Evolutionary conservation across 2,797 vertebrate genomes (phyloP).

Genomic region (Halcyon smyrnensis): DNA sequence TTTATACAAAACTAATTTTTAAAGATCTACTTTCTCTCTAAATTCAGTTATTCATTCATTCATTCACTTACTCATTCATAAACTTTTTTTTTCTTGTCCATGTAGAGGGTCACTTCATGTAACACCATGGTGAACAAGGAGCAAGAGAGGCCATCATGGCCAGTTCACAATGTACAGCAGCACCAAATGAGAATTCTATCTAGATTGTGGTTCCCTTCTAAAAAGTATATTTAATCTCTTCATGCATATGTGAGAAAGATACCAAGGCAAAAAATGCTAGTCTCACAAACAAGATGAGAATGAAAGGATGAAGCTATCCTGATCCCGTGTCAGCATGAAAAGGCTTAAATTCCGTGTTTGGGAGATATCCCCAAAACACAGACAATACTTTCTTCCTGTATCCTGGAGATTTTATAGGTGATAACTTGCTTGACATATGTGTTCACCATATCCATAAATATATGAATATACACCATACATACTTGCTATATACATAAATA

Average conservation of each 20-base stretch:
- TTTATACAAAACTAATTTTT: not conserved
- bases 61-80: not conserved
- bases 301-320: not conserved
- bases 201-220: not conserved
- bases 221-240: not conserved
- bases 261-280: not conserved
- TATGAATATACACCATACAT: not conserved
- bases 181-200: not conserved
- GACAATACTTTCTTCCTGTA: not conserved
- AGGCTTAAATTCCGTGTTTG: not conserved
- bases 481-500: not conserved
- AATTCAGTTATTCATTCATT: not conserved
- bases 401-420: not conserved
- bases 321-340: not conserved
- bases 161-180: not conserved
- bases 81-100: not conserved
- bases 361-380: not conserved
- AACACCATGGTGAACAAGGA: not conserved
- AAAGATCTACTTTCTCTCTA: not conserved
- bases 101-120: not conserved
- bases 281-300: not conserved
- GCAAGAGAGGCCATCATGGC: not conserved
- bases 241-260: accelerated
- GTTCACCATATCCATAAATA: not conserved
- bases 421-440: not conserved